Evolutionary conservation across 2,797 vertebrate species (phyloP).

Genomic region (Astyanax mexicanus): DNA sequence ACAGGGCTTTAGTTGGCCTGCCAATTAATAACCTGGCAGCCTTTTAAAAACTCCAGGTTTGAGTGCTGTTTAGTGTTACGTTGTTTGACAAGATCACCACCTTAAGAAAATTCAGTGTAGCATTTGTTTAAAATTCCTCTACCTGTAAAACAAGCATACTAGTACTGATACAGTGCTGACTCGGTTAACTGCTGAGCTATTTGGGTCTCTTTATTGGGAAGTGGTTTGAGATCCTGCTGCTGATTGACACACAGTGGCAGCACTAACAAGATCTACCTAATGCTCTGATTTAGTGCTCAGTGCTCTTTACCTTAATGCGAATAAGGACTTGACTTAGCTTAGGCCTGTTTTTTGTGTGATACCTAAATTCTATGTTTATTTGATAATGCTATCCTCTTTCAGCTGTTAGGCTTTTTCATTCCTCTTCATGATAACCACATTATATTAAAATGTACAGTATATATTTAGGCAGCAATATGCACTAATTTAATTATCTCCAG

Average conservation of each 20-base stretch:
- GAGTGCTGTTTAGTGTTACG: no score
- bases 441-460: background rate
- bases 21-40: no score
- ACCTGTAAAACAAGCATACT: no score
- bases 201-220: background rate
- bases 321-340: conserved; percentile 64
- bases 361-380: conserved; percentile 61
- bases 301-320: conserved; percentile 56
- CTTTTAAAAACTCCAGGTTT: no score
- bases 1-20: no score
- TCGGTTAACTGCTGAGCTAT: background rate
- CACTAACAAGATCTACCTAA: conserved; percentile 65
- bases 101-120: background rate
- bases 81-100: no score
- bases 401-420: background rate
- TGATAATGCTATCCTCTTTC: conserved; percentile 19
- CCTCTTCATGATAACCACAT: background rate
- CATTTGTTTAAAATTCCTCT: background rate
- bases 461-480: no score
- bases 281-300: conserved; percentile 64
- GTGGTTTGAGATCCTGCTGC: background rate
- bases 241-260: conserved; percentile 23
- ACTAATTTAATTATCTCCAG: no score
- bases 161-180: no score
- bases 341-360: conserved; percentile 66